Conservation (phyloP, 2,888 invertebrate species). For the Zhuqinia jingwanae region DNA sequence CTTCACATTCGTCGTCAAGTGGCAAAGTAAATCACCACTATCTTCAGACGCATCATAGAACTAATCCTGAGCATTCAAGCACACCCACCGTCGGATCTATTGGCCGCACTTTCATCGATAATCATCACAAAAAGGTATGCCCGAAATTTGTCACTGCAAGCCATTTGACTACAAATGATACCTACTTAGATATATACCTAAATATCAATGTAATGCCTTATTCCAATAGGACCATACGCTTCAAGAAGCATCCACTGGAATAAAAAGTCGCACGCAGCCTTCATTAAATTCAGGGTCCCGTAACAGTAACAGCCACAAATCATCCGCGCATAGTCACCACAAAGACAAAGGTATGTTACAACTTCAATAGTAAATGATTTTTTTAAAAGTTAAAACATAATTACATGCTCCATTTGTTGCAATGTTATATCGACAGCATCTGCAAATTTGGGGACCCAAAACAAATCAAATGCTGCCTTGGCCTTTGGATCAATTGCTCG, state of each 20-base stretch:
- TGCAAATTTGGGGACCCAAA: neutral
- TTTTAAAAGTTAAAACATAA: neutral
- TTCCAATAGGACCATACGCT: conserved; percentile 41
- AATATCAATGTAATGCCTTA: too few relatives aligned
- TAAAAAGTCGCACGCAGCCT: neutral
- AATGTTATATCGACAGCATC: neutral
- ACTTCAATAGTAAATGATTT: neutral
- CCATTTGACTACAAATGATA: too few relatives aligned
- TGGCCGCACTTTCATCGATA: neutral
- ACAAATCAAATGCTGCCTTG: conserved; percentile 68
- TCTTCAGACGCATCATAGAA: conserved; percentile 12
- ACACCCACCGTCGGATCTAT: neutral
- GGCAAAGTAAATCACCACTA: conserved; percentile 12
- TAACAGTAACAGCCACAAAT: conserved; percentile 17
- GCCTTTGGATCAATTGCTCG: conserved; percentile 79
- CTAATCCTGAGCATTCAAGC: too few relatives aligned
- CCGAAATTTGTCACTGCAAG: too few relatives aligned
- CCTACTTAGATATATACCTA: too few relatives aligned
- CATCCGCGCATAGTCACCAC: conserved; percentile 29
- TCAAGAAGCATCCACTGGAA: neutral
- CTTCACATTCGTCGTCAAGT: conserved; percentile 11
- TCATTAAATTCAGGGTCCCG: conserved; percentile 30
- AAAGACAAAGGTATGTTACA: conserved; percentile 67
- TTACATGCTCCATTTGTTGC: neutral
- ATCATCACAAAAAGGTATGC: conserved; percentile 44